Base-by-base conservation (phyloP, 2,797 vertebrate species). In the Anguilla pacifica region DNA sequence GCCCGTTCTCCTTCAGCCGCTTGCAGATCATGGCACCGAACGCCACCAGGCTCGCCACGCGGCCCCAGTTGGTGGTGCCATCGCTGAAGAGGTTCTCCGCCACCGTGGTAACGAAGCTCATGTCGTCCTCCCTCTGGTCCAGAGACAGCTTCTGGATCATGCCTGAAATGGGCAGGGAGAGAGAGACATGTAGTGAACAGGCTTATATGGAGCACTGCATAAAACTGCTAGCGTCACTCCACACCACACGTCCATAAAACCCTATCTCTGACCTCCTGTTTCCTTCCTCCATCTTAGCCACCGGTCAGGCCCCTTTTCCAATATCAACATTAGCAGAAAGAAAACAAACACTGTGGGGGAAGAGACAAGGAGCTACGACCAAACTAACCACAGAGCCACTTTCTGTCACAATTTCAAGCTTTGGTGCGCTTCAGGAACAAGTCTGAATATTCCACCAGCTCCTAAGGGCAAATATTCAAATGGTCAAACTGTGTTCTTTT, bases 31-130 rank as follows among this genome's bases (percentile, higher is more conserved):
- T 96, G 0, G 97, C 97, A 0, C 97, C 98, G 0, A 99, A 99
- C 0, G 97, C 94, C 86, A 98, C 91, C 28, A 99, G 94, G 1
- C 97, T 98, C 92, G 95, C 95, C 59, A 99, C 94, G 0, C 98
- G 96, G 0, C 98, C 98, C 98, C 98, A 99, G 95, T 99, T 99
- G 67, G 97, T 98, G 5, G 91, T 91, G 0, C 97, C 96, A 0
- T 99, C 98, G 0, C 92, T 94, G 86, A 99, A 99, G 0, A 98
- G 11, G 0, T 93, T 96, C 0, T 67, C 89, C 0, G 97, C 97
- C 85, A 99, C 97, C 0, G 81, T 70, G 0, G 92, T 91, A 2
- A 99, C 88, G 0, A 96, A 93, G 3, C 92, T 92, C 89, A 97
- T 90, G 6, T 99, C 96, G 0, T 96, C 95, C 1, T 92, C 93